phyloP scores from a whole-genome alignment of 2,113 vertebrate species.

The Strix aluco region DNA sequence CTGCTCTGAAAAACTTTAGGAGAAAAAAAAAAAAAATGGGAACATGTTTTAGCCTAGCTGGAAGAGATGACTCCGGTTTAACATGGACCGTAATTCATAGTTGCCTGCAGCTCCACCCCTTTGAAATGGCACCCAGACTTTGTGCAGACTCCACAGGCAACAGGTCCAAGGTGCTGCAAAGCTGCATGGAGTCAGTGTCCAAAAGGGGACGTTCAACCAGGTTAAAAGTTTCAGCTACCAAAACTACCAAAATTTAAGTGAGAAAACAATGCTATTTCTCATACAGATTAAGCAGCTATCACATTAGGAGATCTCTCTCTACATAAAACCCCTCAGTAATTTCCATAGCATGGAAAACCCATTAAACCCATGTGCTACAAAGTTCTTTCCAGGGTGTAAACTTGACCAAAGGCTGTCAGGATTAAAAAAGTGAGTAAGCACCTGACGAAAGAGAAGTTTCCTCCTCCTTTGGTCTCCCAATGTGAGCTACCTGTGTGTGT shows the following conservation, averaged over 20 bases:
- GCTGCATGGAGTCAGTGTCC: not conserved
- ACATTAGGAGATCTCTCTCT: not conserved
- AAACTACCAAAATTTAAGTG: not conserved
- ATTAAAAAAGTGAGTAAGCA: not conserved
- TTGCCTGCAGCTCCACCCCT: not conserved
- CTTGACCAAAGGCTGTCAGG: not conserved
- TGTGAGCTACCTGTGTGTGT: not conserved
- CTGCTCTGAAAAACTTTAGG: not conserved
- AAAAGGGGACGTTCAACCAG: not conserved
- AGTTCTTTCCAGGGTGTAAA: not conserved
- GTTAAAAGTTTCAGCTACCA: not conserved
- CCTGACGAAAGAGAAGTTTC: not conserved
- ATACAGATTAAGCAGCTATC: not conserved
- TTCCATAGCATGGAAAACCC: not conserved
- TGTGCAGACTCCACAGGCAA: not conserved
- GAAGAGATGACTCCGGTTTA: not conserved
- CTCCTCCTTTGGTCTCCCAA: not conserved
- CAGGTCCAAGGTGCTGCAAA: not conserved
- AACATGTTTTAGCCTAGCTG: not conserved
- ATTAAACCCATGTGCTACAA: rapidly evolving
- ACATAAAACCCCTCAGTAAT: not conserved
- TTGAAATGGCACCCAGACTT: not conserved
- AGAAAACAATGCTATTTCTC: not conserved
- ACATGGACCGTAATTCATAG: not conserved
- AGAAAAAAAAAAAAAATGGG: not conserved